These are phyloP conservation scores for Hylaea fasciaria DNA, from an alignment of 2,888 invertebrate species.

Conservation along the genomic window DNA sequence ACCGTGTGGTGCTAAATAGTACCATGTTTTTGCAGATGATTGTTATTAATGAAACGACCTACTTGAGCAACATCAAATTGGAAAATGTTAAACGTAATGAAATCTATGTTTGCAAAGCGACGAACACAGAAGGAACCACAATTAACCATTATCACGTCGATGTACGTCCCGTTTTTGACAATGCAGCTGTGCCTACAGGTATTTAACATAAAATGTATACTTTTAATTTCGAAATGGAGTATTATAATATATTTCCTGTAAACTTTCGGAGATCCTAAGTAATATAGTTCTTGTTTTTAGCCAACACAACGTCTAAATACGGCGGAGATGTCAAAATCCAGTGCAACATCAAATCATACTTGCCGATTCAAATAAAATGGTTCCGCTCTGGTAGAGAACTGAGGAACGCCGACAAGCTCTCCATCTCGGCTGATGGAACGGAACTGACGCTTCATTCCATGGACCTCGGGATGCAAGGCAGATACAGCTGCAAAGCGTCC, in stretches of 20 bases:
- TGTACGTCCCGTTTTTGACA: slow-evolving; percentile 9
- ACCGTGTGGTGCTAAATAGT: neutral
- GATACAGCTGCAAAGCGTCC: slow-evolving; percentile 10
- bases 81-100: slow-evolving; percentile 6
- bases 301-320: slow-evolving; percentile 14
- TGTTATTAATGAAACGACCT: slow-evolving; percentile 6
- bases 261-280: too few relatives aligned
- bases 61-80: slow-evolving; percentile 14
- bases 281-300: slow-evolving; percentile 18
- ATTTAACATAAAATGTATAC: neutral
- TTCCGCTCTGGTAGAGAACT: slow-evolving; percentile 2
- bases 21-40: slow-evolving; percentile 6
- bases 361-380: slow-evolving; percentile 13
- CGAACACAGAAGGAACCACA: slow-evolving; percentile 4
- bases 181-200: neutral
- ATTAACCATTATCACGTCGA: neutral
- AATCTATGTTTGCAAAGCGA: slow-evolving; percentile 17
- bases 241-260: too few relatives aligned
- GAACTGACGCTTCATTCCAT: slow-evolving; percentile 5
- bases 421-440: slow-evolving; percentile 8
- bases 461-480: slow-evolving; percentile 2
- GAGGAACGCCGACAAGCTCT: neutral
- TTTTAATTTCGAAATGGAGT: too few relatives aligned
- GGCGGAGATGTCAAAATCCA: slow-evolving; percentile 20
- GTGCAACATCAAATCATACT: slow-evolving; percentile 20